Base-by-base conservation (phyloP, 2,797 vertebrate species). In the Cirrhinus molitorella region DNA sequence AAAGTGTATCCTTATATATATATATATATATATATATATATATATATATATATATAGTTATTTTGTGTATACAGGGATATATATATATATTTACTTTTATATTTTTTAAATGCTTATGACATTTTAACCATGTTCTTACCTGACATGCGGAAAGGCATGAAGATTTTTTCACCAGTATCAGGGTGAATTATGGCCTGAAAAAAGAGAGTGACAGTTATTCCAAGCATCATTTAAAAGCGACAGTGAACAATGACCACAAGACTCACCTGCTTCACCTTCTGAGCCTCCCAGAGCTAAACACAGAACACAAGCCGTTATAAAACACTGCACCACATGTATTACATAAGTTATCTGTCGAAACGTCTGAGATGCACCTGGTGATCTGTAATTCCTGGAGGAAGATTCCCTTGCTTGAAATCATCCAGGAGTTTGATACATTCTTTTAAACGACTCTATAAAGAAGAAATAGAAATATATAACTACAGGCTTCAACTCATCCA, bases 81-180 rank as follows among this genome's bases (percentile, higher is more conserved):
- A n/a, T n/a, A n/a, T n/a, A n/a, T n/a, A n/a, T n/a, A n/a, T n/a
- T n/a, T n/a, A n/a, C n/a, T n/a, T n/a, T n/a, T n/a, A 17, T 31
- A 4, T 31, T 31, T 31, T 63, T 23, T 8, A 14, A 59, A 25
- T 21, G 28, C 25, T 49, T n/a, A n/a, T n/a, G n/a, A n/a, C n/a
- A n/a, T n/a, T 43, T 31, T 23, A 37, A 40, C 28, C 55, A 17
- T 67, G 16, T 19, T 53, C 74, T 76, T 96, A 99, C 98, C 98
- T 96, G 98, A 99, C 98, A 99, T 99, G 87, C 97, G 94, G 93
- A 99, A 99, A 87, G 98, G 98, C 97, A 99, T 99, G 95, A 99
- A 99, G 94, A 99, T 98, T 94, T 98, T 98, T 94, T 99, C 96
- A 11, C 97, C 97, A 3, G 97, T 99, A 89, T 99, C 98, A 0